Evolutionary conservation across 2,888 invertebrate species (phyloP).

Genomic region (Tenthredo mesomela): DNA sequence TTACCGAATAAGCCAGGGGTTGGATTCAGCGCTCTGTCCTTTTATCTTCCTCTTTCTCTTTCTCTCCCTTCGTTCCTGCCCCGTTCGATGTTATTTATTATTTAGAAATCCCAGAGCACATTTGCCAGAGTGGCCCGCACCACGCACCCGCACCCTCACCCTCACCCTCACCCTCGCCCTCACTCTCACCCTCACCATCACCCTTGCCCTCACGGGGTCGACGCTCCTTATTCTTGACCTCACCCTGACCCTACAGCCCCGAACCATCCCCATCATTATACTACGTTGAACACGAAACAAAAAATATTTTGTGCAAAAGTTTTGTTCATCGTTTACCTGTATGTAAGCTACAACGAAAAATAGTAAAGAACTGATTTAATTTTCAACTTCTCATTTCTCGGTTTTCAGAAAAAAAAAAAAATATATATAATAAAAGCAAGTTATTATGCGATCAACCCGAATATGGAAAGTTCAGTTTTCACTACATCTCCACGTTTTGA

Average conservation of each 20-base stretch:
- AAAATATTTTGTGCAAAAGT: background rate
- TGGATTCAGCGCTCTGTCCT: background rate
- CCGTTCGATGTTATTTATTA: constrained; percentile 44
- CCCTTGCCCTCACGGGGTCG: background rate
- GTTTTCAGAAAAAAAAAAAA: too few species aligned
- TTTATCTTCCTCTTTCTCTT: background rate
- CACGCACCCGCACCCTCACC: background rate
- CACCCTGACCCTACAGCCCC: constrained; percentile 1
- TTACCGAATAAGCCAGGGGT: constrained; percentile 31
- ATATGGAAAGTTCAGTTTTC: too few species aligned
- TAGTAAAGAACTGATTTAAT: too few species aligned
- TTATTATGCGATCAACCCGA: too few species aligned
- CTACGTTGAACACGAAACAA: background rate
- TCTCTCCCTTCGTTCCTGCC: constrained; percentile 16
- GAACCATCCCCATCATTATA: background rate
- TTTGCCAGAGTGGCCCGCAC: constrained; percentile 36
- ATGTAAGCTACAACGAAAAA: too few species aligned
- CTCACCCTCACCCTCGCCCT: background rate
- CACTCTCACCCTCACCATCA: background rate
- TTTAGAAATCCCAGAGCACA: constrained; percentile 46
- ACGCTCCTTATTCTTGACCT: constrained; percentile 31
- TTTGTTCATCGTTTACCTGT: too few species aligned
- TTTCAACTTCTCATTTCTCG: too few species aligned
- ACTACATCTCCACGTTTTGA: too few species aligned
- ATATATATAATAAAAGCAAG: too few species aligned